Evolutionary conservation across 2,888 invertebrate genomes (phyloP), one percentile per base, ranked within the genome.

Genomic region (Drosophila siamana): DNA sequence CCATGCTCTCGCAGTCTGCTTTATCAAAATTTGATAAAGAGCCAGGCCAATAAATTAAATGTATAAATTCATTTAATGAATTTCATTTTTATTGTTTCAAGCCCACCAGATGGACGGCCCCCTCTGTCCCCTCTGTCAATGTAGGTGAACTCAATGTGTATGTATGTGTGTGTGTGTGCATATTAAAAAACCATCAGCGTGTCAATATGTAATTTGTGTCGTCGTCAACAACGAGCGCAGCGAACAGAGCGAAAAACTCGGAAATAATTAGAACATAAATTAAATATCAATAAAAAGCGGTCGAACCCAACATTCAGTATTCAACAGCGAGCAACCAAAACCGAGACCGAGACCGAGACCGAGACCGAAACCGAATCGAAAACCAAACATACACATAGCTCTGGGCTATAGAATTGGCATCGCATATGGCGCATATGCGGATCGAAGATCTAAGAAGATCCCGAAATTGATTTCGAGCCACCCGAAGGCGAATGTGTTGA

Each of bases 181-280:
- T 88, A 88, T 88, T 88, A 90, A 88, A 88, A 88, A 88, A 85
- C 89, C 90, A 90, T 90, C 88, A 88, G 90, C 87, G 80, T 79
- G 88, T 78, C 86, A 88, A 90, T 90, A 85, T 89, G 89, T 89
- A 89, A 86, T 87, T 89, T 89, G 90, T 89, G 86, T 80, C 84
- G 64, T 78, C 89, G 67, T 43, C 61, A 69, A 47, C 69, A 69
- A 43, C 33, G 59, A 46, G 28, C 28, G n/a, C 8, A 40, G 51
- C 51, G 51, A 40, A 30, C 54, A 36, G 38, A 51, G 64, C 64
- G 63, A 67, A 61, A 56, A 67, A 59, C 61, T 33, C 71, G 48
- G 66, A 69, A 73, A 65, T 78, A 81, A 88, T 89, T 89, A 86
- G 85, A 81, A 85, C 69, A 89, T 85, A 87, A 90, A 90, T 87